These are phyloP conservation scores for Drosophila parabipectinata DNA, from an alignment of 1,140 invertebrate genomes.

Conservation along the genomic window DNA sequence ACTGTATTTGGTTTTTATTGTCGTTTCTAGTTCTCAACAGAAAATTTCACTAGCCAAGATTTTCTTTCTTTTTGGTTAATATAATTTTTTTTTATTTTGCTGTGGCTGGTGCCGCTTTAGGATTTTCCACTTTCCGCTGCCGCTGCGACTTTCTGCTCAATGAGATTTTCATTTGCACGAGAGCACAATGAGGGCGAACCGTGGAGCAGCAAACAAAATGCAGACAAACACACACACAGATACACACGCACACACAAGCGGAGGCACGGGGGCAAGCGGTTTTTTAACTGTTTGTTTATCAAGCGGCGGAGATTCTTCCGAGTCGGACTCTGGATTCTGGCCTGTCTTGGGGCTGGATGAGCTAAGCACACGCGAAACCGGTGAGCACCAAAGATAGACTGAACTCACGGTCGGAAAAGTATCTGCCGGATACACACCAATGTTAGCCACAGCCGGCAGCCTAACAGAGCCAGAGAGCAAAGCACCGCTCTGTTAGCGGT, in stretches of 20 bases:
- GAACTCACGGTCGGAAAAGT: slow-evolving; percentile 57
- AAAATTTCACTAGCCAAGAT: slow-evolving; percentile 60
- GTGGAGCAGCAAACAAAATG: slow-evolving; percentile 35
- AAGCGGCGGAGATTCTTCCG: slow-evolving; percentile 50
- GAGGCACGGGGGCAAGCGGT: slow-evolving; percentile 46
- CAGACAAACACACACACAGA: slow-evolving; percentile 17
- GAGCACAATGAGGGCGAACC: slow-evolving; percentile 79
- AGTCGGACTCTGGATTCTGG: slow-evolving; percentile 16
- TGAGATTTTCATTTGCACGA: slow-evolving; percentile 82
- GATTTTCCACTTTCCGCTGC: slow-evolving; percentile 73
- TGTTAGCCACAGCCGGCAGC: slow-evolving; percentile 42
- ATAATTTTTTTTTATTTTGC: slow-evolving; percentile 51
- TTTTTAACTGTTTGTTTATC: slow-evolving; percentile 73
- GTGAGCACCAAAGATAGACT: slow-evolving; percentile 70
- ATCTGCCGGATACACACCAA: slow-evolving; percentile 66
- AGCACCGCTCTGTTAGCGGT: slow-evolving; percentile 17
- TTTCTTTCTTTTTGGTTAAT: slow-evolving; percentile 36
- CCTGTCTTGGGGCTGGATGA: slow-evolving; percentile 4
- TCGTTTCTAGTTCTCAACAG: slow-evolving; percentile 37
- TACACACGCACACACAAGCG: slow-evolving; percentile 29
- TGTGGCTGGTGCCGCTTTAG: slow-evolving; percentile 59
- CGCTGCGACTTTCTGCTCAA: slow-evolving; percentile 72
- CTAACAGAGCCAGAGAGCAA: slow-evolving; percentile 37
- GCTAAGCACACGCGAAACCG: slow-evolving; percentile 45
- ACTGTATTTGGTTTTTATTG: slow-evolving; percentile 40